phyloP scores from a whole-genome alignment of 2,113 vertebrate species.

The Rhea pennata region DNA sequence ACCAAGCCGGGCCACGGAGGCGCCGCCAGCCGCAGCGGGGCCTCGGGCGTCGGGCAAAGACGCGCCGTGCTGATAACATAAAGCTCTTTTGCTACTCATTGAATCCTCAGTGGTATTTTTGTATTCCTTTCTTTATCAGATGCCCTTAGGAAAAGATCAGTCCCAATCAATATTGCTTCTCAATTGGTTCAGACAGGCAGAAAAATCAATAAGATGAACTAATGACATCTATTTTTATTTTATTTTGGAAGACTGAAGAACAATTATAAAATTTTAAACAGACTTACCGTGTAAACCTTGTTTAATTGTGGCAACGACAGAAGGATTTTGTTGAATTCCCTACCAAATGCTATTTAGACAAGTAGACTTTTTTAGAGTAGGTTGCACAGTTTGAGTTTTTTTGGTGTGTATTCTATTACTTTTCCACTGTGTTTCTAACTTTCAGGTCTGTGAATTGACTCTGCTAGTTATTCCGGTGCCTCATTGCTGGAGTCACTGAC shows the following conservation, averaged over 20 bases:
- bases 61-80: slow-evolving; percentile 45
- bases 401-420: background rate
- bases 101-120: slow-evolving; percentile 66
- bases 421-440: background rate
- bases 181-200: slow-evolving; percentile 72
- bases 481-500: background rate
- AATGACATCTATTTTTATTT: slow-evolving; percentile 74
- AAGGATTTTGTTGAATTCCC: background rate
- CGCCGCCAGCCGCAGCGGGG: background rate
- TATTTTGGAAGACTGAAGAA: slow-evolving; percentile 43
- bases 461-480: too few relatives aligned
- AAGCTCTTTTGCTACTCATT: slow-evolving; percentile 59
- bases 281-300: background rate
- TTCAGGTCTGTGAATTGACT: background rate
- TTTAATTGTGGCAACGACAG: background rate
- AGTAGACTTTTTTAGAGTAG: background rate
- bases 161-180: slow-evolving; percentile 80
- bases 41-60: slow-evolving; percentile 45
- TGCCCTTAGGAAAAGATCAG: slow-evolving; percentile 79
- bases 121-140: slow-evolving; percentile 73
- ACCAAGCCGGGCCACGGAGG: slow-evolving; percentile 37
- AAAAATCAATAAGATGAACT: slow-evolving; percentile 79
- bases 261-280: slow-evolving; percentile 55
- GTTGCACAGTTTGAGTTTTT: background rate
- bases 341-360: background rate